phyloP scores from a whole-genome alignment of 2,888 invertebrate genomes.

The Rotaria sp. region DNA sequence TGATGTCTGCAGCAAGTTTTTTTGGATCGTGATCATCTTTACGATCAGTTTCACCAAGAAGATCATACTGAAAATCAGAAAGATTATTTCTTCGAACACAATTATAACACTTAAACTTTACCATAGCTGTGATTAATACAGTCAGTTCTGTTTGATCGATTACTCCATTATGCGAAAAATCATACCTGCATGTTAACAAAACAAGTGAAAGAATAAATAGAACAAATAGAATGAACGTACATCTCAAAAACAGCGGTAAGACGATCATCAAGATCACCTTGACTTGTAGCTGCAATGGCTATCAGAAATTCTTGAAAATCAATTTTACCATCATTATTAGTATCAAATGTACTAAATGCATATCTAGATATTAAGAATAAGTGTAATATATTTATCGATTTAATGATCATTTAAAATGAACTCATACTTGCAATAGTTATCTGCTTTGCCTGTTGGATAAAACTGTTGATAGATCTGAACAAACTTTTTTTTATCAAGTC shows the following conservation, averaged over 20 bases:
- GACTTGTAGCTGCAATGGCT: neutral
- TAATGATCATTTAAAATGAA: neutral
- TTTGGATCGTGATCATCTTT: neutral
- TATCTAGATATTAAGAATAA: neutral
- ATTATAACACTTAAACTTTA: neutral
- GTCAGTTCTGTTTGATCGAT: neutral
- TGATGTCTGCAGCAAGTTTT: neutral
- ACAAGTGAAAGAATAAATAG: neutral
- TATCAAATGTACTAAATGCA: neutral
- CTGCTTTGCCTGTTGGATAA: neutral
- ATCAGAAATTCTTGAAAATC: slow-evolving; percentile 7
- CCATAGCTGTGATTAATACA: neutral
- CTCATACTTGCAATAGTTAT: neutral
- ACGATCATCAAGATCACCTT: neutral
- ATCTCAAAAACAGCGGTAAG: neutral
- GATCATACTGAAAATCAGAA: neutral
- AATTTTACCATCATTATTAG: neutral
- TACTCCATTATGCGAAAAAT: neutral
- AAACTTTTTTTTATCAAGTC: slow-evolving; percentile 19
- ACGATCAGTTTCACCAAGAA: neutral
- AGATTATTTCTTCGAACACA: neutral
- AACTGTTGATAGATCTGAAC: neutral
- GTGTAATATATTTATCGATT: no score
- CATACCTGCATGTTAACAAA: neutral
- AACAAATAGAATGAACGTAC: neutral